Evolutionary conservation across 2,797 vertebrate species (phyloP).

Genomic region (Pitangus sulphuratus): DNA sequence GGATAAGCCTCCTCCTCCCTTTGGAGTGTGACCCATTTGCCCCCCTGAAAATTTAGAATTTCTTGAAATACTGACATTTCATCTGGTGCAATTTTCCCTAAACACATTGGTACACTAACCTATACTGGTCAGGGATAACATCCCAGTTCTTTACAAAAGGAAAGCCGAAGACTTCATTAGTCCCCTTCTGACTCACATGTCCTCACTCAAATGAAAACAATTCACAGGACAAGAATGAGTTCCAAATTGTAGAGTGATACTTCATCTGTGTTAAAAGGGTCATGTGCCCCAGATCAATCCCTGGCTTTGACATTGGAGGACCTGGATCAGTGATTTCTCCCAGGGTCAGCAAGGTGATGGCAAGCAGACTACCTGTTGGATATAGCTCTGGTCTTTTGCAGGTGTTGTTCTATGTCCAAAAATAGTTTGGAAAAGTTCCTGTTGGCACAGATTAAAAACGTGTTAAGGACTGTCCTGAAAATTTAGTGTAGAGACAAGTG

Average conservation of each 20-base stretch:
- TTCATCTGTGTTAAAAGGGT: background rate
- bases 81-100: background rate
- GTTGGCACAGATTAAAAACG: background rate
- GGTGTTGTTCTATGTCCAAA: background rate
- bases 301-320: background rate
- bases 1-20: background rate
- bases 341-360: background rate
- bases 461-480: background rate
- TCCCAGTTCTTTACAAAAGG: background rate
- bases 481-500: background rate
- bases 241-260: background rate
- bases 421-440: background rate
- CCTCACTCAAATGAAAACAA: rapidly evolving
- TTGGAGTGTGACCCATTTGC: background rate
- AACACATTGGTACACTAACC: rapidly evolving
- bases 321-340: background rate
- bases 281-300: rapidly evolving
- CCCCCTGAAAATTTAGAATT: background rate
- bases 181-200: background rate
- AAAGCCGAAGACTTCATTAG: background rate
- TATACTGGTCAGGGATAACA: background rate
- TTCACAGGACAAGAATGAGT: background rate
- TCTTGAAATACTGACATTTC: background rate
- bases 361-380: background rate
- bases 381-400: background rate